Percentiles rank a stretch among this genome's conserved stretches.
These are phyloP conservation scores for Corythoichthys haematopterus DNA, from an alignment of 2,113 vertebrate species.

Conservation along the genomic window DNA sequence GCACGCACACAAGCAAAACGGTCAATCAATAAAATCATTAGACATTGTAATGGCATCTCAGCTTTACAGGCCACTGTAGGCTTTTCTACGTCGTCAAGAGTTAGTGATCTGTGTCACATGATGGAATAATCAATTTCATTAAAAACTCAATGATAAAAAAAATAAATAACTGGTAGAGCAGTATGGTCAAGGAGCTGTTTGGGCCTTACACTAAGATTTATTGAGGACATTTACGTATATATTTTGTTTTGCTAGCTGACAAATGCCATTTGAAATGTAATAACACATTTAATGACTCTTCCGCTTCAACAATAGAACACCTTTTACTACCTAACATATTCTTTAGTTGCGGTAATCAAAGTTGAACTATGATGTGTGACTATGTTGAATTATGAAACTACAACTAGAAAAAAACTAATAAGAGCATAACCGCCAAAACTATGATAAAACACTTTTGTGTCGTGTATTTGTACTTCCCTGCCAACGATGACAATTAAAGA, in stretches of 20 bases:
- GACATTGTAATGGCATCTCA: constrained; percentile 19
- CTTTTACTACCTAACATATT: background rate
- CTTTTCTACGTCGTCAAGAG: constrained; percentile 7
- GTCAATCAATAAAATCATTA: constrained; percentile 30
- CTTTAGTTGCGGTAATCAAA: constrained; percentile 12
- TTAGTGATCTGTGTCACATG: background rate
- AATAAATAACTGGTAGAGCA: background rate
- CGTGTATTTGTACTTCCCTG: constrained; percentile 1
- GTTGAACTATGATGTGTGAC: background rate
- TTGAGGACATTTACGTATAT: background rate
- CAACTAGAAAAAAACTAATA: background rate
- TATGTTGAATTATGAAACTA: background rate
- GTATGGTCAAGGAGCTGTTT: background rate
- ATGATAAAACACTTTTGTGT: background rate
- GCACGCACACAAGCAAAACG: background rate
- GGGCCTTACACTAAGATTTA: background rate
- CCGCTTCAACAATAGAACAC: constrained; percentile 7
- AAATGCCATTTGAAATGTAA: constrained; percentile 12
- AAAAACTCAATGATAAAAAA: background rate
- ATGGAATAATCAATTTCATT: constrained; percentile 17
- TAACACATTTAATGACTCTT: constrained; percentile 2
- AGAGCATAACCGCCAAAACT: background rate
- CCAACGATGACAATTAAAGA: constrained; percentile 5
- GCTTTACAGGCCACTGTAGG: constrained; percentile 14
- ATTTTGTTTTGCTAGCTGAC: background rate